Evolutionary conservation across 2,797 vertebrate species (phyloP).

Genomic region (Chelon labrosus): DNA sequence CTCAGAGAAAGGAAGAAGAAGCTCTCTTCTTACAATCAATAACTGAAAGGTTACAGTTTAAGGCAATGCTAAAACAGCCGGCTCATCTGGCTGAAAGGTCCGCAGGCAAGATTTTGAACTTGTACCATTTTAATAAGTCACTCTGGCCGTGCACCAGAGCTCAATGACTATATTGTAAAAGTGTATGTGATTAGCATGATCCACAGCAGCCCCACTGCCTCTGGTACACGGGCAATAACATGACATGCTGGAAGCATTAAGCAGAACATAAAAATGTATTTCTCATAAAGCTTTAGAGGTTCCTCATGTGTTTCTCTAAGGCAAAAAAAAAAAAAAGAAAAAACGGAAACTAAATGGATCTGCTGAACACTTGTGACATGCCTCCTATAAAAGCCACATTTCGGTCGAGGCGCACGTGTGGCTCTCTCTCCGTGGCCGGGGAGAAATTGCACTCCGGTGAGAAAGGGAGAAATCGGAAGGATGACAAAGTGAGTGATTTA

Average conservation of each 20-base stretch:
- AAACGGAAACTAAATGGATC: constrained; percentile 60
- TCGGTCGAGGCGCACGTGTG: constrained; percentile 34
- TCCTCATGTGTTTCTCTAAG: constrained; percentile 74
- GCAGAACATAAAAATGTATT: constrained; percentile 80
- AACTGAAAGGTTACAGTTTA: constrained; percentile 33
- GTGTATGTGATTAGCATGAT: constrained; percentile 64
- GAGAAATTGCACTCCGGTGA: constrained; percentile 63
- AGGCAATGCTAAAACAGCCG: constrained; percentile 9
- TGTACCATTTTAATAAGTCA: constrained; percentile 43
- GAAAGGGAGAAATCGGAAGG: constrained; percentile 38
- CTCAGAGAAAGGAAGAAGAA: constrained; percentile 17
- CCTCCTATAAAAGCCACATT: constrained; percentile 63
- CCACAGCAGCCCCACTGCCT: constrained; percentile 53
- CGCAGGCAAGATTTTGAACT: constrained; percentile 26
- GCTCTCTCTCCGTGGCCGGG: constrained; percentile 44
- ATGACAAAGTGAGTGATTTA: constrained; percentile 72
- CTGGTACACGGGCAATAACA: constrained; percentile 50
- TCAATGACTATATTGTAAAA: constrained; percentile 46
- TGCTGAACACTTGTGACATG: constrained; percentile 66
- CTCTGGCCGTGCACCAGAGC: constrained; percentile 21
- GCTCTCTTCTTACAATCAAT: constrained; percentile 13
- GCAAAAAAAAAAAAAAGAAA: constrained; percentile 13
- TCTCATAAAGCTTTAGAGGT: constrained; percentile 79
- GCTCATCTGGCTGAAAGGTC: constrained; percentile 16
- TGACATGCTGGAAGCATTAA: constrained; percentile 77